phyloP scores from a whole-genome alignment of 2,888 invertebrate species.

The Acholoe squamosa region DNA sequence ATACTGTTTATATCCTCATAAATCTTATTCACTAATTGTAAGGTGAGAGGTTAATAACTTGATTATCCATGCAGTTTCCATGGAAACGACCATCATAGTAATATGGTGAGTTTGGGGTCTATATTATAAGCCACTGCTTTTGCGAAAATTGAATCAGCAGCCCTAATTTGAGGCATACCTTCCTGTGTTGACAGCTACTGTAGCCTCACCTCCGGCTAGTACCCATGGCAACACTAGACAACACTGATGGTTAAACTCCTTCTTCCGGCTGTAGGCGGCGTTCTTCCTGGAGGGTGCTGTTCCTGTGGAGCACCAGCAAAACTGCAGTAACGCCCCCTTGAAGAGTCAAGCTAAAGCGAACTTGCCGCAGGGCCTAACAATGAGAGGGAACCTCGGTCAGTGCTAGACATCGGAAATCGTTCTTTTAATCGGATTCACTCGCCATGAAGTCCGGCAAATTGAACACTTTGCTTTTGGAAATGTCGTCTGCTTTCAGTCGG shows the following conservation, averaged over 20 bases:
- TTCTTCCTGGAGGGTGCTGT: not conserved
- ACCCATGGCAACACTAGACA: not conserved
- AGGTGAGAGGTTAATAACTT: too few relatives aligned
- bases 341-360: not conserved
- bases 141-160: too few relatives aligned
- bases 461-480: not conserved
- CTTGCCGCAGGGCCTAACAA: not conserved
- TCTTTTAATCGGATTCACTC: conserved; percentile 17
- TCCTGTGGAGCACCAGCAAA: not conserved
- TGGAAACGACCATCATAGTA: too few relatives aligned
- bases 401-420: conserved; percentile 23
- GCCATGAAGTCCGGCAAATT: conserved; percentile 28
- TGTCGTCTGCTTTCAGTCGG: conserved; percentile 5
- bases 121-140: too few relatives aligned
- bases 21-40: too few relatives aligned
- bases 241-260: not conserved
- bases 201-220: not conserved
- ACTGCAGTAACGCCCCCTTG: not conserved
- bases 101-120: too few relatives aligned
- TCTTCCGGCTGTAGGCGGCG: not conserved
- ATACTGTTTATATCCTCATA: too few relatives aligned
- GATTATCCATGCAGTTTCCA: too few relatives aligned
- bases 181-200: not conserved
- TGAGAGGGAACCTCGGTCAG: not conserved
- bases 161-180: not conserved